Conservation (phyloP, 1,140 invertebrate species). For the Leguminivora glycinivorella region DNA sequence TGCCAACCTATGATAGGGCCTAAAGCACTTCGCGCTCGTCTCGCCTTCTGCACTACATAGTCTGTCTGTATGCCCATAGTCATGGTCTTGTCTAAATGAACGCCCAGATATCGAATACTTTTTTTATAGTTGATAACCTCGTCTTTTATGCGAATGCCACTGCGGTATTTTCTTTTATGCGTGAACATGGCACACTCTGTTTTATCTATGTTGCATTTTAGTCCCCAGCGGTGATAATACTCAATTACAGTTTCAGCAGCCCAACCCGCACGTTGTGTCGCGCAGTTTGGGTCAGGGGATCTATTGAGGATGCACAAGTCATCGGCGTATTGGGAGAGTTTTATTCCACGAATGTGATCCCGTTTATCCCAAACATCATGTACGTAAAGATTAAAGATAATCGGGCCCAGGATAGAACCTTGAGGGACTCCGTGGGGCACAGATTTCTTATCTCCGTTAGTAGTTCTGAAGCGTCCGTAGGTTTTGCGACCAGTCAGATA, state of each 20-base stretch:
- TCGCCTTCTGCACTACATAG: constrained; percentile 15
- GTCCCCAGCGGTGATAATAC: no score
- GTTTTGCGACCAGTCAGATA: no score
- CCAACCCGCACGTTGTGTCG: no score
- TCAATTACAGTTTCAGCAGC: no score
- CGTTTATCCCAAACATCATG: no score
- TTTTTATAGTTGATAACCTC: constrained; percentile 28
- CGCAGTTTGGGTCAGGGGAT: no score
- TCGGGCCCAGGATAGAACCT: constrained; percentile 28
- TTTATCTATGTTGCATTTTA: constrained; percentile 28
- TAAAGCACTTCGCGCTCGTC: neutral
- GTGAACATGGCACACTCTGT: constrained; percentile 30
- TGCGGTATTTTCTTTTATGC: constrained; percentile 26
- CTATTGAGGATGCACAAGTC: no score
- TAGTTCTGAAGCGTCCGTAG: no score
- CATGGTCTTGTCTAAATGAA: constrained; percentile 30
- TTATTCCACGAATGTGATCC: no score
- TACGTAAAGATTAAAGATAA: no score
- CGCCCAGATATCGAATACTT: constrained; percentile 25
- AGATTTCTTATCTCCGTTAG: constrained; percentile 5
- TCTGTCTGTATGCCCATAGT: constrained; percentile 30
- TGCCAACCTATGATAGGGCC: neutral
- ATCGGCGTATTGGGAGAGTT: no score
- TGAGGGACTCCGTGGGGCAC: constrained; percentile 30
- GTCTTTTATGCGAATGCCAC: constrained; percentile 25